Base-by-base conservation (phyloP, 2,113 vertebrate species). In the Brienomyrus longianalis region DNA sequence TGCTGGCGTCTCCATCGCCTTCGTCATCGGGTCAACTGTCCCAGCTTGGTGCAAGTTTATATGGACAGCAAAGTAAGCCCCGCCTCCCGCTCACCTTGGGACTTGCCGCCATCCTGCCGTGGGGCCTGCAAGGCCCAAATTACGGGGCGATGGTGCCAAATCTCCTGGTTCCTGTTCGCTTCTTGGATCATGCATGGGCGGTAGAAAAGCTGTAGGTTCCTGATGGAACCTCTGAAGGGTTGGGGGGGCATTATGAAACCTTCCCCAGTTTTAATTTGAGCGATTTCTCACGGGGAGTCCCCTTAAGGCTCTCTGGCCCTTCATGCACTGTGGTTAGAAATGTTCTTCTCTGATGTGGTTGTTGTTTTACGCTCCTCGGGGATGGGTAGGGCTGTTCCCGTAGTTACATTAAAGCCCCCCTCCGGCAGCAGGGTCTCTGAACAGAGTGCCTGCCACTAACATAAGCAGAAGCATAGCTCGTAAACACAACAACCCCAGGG, bases 41-140 rank as follows among this genome's bases (percentile, higher is more conserved):
- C 94, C 98, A 99, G 90, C 98, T 99, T 95, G 98, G 98, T 95
- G 98, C 98, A 94, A 99, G 98, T 97, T 98, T 99, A 97, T 99
- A 99, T 91, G 98, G 98, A 95, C 98, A 98, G 96, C 98, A 99
- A 97, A 99, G 98, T 99, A 96, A 97, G 98, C 93, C 9, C 51
- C 85, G 10, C 27, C 50, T 48, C 23, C 77, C 5, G 15, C 70
- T 39, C 7, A 1, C n/a, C 62, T 31, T 8, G 74, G 74, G 74
- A 6, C 74, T 80, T 11, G 45, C 5, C 6, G 23, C 83, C 15
- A 4, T 45, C 43, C 43, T n/a, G 17, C 23, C 3, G 1, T 3
- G 39, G 17, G 8, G 9, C 5, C 45, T 19, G 8, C 39, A 1
- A 10, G 80, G 43, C 39, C 35, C 9, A 21, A 23, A 23, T 47